phyloP scores from a whole-genome alignment of 64 coral and sea anemone species.

The Platygyra sinensis region DNA sequence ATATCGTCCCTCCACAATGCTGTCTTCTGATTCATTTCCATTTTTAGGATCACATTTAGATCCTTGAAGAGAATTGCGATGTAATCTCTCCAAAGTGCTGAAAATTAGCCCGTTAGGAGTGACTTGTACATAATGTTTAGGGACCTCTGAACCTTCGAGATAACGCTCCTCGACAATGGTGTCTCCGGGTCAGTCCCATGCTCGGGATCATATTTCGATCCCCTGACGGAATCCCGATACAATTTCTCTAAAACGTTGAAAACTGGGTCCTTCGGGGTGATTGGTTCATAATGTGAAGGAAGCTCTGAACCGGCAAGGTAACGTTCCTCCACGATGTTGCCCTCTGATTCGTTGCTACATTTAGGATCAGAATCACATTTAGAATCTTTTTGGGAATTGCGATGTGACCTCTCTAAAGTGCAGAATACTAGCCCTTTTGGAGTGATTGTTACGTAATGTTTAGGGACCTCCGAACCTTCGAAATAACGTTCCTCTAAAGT shows the following conservation, averaged over 20 bases:
- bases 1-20: too few relatives aligned
- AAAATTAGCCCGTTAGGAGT: too few relatives aligned
- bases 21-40: background rate
- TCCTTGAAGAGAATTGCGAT: background rate
- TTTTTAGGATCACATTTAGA: background rate
- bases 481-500: background rate
- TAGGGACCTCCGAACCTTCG: background rate
- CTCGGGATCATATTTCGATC: background rate
- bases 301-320: background rate
- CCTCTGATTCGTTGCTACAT: background rate
- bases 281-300: too few relatives aligned
- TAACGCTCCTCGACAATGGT: background rate
- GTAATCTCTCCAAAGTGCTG: background rate
- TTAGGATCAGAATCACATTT: background rate
- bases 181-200: background rate
- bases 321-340: background rate
- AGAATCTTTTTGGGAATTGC: background rate
- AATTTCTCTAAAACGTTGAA: background rate
- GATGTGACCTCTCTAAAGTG: background rate
- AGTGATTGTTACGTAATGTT: background rate
- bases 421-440: background rate
- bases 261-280: background rate
- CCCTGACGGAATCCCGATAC: background rate
- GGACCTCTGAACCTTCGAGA: background rate
- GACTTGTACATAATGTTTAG: too few relatives aligned